Base-by-base conservation (phyloP, 1,140 invertebrate genomes). In the Drosophila pruinosa region DNA sequence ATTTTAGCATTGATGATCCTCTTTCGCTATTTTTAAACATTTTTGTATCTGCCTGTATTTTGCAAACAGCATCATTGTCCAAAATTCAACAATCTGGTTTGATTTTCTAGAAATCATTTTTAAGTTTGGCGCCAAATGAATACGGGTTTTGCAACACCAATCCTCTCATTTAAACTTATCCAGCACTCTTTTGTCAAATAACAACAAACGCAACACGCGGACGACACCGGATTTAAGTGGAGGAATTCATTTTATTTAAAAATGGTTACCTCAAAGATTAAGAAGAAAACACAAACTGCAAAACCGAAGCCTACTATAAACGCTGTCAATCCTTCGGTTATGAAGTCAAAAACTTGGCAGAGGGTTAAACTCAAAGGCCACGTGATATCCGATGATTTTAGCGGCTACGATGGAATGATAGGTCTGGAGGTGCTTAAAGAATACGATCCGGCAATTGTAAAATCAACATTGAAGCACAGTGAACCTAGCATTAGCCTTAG, bases 321-420 rank as follows among this genome's bases (percentile, higher is more conserved):
- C 21, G 61, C 50, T 22, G 56, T 45, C 1, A 7, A 17, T 0
- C 19, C 10, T 4, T 2, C 22, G 1, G 28, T 10, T 1, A 1
- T 21, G 0, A 86, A 88, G 6, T 50, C 58, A 1, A 64, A 81
- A 10, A 58, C 52, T 41, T 91, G 90, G 91, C 76, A 91, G 31
- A 91, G 89, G 28, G 90, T 91, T 0, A 90, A 91, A 68, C 79
- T 91, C 17, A 90, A 90, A 36, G 91, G 91, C 43, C 89, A 89
- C 74, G 68, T 91, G 57, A 77, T 91, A 45, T 81, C 80, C 3
- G 77, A 91, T 50, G 91, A 91, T 43, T 80, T 77, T 24, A 75
- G 65, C 1, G 80, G 88, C 5, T 85, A 89, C 48, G 91, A 91
- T 26, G 91, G 91, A 4, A 43, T 91, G 4, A 89, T 91, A 52